Percentiles rank a stretch among this genome's conserved stretches.
Conservation (phyloP, 53 echinoderm and acorn worm genomes). For the Holothuria scabra region DNA sequence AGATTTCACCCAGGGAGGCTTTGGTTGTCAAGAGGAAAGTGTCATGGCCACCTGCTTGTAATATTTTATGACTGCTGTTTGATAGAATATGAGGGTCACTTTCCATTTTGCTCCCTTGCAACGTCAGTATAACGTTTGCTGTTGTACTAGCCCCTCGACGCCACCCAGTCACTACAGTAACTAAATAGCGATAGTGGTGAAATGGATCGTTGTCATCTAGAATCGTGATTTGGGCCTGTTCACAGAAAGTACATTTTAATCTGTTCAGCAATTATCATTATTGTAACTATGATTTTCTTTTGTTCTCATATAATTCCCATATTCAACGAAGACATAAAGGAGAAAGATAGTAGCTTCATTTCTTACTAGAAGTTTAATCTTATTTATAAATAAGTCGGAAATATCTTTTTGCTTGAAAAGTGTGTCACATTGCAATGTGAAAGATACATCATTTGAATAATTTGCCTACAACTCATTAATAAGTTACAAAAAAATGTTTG, state of each 20-base stretch:
- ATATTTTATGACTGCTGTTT: slow-evolving; percentile 39
- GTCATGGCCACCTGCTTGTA: slow-evolving; percentile 71
- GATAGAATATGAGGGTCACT: slow-evolving; percentile 84
- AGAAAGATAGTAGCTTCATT: too few species aligned
- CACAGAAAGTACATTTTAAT: background rate
- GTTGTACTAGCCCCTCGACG: slow-evolving; percentile 85
- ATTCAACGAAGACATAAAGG: too few species aligned
- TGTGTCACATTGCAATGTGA: too few species aligned
- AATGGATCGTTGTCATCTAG: slow-evolving; percentile 89
- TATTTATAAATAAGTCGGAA: too few species aligned
- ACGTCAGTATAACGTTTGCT: slow-evolving; percentile 79
- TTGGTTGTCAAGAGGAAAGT: slow-evolving; percentile 84
- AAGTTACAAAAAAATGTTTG: too few species aligned
- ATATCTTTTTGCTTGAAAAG: too few species aligned
- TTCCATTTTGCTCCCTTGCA: slow-evolving; percentile 58
- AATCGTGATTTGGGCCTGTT: slow-evolving; percentile 72
- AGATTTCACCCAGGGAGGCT: slow-evolving; percentile 73
- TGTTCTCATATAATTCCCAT: too few species aligned
- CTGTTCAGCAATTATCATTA: too few species aligned
- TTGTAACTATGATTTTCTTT: too few species aligned
- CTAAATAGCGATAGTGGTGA: slow-evolving; percentile 77
- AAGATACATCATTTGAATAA: too few species aligned
- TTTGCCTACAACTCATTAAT: too few species aligned
- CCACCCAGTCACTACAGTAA: slow-evolving; percentile 87
- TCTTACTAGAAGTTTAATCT: too few species aligned